Conservation (phyloP, 2,888 invertebrate genomes). For the Sphecodes monilicornis region DNA sequence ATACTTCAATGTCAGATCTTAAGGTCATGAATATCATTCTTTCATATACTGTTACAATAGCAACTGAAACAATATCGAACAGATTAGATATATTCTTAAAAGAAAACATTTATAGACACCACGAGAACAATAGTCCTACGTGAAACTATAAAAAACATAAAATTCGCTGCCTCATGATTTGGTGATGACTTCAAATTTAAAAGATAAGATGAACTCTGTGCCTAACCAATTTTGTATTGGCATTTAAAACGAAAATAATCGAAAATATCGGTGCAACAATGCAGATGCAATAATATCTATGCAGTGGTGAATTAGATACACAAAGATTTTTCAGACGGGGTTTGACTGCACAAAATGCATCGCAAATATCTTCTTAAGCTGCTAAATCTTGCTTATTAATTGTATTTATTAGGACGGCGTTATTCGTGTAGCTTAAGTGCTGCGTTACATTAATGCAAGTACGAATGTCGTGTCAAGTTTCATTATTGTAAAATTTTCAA, state of each 20-base stretch:
- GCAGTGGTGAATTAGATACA: constrained; percentile 57
- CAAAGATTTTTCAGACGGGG: constrained; percentile 55
- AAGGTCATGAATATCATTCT: not conserved
- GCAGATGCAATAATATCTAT: constrained; percentile 50
- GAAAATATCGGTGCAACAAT: constrained; percentile 59
- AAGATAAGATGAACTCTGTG: constrained; percentile 65
- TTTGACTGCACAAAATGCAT: constrained; percentile 74
- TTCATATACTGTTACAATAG: not conserved
- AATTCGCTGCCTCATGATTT: constrained; percentile 69
- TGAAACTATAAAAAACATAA: constrained; percentile 3
- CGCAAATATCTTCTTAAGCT: constrained; percentile 78
- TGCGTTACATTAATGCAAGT: constrained; percentile 78
- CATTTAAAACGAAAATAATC: constrained; percentile 57
- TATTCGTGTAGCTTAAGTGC: constrained; percentile 76
- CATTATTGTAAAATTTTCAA: constrained; percentile 50
- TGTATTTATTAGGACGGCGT: constrained; percentile 81
- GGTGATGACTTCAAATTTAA: constrained; percentile 67
- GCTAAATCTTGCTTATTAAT: constrained; percentile 78
- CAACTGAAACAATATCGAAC: constrained; percentile 5
- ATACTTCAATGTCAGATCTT: constrained; percentile 2
- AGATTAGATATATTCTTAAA: constrained; percentile 21
- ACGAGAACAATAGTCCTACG: not conserved
- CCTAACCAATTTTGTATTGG: constrained; percentile 72
- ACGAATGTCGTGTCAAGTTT: constrained; percentile 78
- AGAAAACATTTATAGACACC: not conserved